Evolutionary conservation across 2,113 vertebrate species (phyloP), one percentile per base, ranked within the genome.

Genomic region (Pyxicephalus adspersus): DNA sequence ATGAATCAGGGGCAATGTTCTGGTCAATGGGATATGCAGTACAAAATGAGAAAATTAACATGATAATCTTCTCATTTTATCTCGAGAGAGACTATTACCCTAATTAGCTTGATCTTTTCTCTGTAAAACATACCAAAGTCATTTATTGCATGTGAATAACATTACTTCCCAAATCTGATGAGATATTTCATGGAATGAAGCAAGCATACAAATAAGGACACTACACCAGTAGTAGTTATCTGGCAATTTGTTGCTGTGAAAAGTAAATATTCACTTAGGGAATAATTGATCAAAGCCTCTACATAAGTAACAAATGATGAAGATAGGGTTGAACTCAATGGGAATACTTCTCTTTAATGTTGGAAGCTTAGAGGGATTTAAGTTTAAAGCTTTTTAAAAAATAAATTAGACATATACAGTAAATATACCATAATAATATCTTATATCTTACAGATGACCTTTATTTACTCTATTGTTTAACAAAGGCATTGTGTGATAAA

Each of bases 221-320:
- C 18, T 2, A 20, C 54, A n/a, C 61, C 26, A 50, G 23, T 64
- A 29, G 38, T n/a, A 64, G 50, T 64, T 64, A 52, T 64, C 60
- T 64, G 45, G 64, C 38, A 63, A 26, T 76, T 76, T 64, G 38
- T 31, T 64, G 61, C 13, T 3, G 23, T 34, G 19, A 26, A 28
- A 64, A 51, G 23, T 77, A 51, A 64, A 77, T 64, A 77, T 57
- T 77, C 75, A 52, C 60, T 77, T 61, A 64, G 75, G 61, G 61
- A 64, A 77, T 28, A 25, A 64, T 77, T 64, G 28, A 77, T 77
- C 75, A 77, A 77, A 64, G 75, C 28, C 26, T 52, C 38, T 28
- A 52, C 64, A 51, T 45, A 22, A 23, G 26, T 26, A 76, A 76
- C 73, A 64, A 76, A 58, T 26, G 50, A 3, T 19, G 57, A 64